Conservation (phyloP, 2,797 vertebrate species). For the Pelobates cultripes region DNA sequence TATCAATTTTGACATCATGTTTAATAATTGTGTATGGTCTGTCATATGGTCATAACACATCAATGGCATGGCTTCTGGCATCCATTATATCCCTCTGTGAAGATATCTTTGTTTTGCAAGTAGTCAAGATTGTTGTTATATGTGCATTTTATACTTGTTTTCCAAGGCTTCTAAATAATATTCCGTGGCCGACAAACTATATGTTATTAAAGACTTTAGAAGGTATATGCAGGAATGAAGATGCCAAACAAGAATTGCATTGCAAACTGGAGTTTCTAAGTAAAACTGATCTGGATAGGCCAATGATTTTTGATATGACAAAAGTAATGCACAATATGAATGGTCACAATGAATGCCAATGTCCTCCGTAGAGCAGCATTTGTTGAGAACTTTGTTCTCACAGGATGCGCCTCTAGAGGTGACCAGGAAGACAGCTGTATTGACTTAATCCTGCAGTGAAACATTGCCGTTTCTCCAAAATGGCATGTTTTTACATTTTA, state of each 20-base stretch:
- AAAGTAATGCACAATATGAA: background rate
- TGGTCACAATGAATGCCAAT: background rate
- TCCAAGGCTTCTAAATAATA: background rate
- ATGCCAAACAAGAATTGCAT: background rate
- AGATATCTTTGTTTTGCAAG: background rate
- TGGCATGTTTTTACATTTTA: too few species aligned
- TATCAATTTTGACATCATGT: conserved; percentile 57
- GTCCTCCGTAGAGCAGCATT: too few species aligned
- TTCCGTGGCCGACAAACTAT: background rate
- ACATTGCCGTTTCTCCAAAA: too few species aligned
- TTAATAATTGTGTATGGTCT: conserved; percentile 70
- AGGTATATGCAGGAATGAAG: background rate
- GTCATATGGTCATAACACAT: conserved; percentile 65
- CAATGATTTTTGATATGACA: background rate
- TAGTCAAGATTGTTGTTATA: background rate
- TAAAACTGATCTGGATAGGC: background rate
- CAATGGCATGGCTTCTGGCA: conserved; percentile 68
- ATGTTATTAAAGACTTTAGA: background rate
- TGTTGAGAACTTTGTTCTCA: too few species aligned
- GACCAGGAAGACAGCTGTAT: too few species aligned
- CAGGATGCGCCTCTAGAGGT: too few species aligned
- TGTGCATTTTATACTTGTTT: background rate
- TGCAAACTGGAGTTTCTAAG: background rate
- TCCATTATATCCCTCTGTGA: conserved; percentile 53
- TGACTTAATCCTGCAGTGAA: too few species aligned